phyloP scores from a whole-genome alignment of 2,113 vertebrate species.

The Corythornis vintsioides region DNA sequence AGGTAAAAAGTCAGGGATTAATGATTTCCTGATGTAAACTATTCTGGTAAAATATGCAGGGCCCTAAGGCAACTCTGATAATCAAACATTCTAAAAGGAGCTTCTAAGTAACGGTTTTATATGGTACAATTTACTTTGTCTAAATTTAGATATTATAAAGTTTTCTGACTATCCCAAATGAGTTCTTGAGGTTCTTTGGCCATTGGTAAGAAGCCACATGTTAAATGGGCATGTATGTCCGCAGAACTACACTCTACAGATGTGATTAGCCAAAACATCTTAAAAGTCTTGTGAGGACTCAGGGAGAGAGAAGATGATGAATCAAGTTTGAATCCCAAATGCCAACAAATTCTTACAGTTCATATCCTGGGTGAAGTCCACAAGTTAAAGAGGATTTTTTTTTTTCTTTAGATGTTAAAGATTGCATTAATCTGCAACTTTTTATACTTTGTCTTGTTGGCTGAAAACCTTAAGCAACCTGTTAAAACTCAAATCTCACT shows the following conservation, averaged over 20 bases:
- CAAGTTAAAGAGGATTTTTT: neutral
- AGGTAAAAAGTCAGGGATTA: neutral
- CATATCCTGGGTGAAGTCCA: neutral
- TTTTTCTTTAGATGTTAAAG: neutral
- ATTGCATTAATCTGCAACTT: neutral
- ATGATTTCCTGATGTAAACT: neutral
- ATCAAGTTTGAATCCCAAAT: neutral
- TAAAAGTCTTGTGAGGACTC: neutral
- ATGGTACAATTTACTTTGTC: neutral
- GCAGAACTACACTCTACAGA: neutral
- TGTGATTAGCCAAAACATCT: neutral
- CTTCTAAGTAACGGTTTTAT: neutral
- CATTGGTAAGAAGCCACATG: neutral
- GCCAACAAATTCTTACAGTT: neutral
- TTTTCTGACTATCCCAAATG: neutral
- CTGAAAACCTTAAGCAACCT: neutral
- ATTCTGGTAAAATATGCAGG: neutral
- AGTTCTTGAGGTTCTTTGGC: neutral
- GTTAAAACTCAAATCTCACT: neutral
- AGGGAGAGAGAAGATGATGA: neutral
- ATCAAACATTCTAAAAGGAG: neutral
- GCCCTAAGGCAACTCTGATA: neutral
- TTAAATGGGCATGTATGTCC: neutral
- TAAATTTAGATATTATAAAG: neutral
- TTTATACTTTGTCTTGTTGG: accelerated